Conservation (phyloP, 2,888 invertebrate species). For the Ophion obscuratus region DNA sequence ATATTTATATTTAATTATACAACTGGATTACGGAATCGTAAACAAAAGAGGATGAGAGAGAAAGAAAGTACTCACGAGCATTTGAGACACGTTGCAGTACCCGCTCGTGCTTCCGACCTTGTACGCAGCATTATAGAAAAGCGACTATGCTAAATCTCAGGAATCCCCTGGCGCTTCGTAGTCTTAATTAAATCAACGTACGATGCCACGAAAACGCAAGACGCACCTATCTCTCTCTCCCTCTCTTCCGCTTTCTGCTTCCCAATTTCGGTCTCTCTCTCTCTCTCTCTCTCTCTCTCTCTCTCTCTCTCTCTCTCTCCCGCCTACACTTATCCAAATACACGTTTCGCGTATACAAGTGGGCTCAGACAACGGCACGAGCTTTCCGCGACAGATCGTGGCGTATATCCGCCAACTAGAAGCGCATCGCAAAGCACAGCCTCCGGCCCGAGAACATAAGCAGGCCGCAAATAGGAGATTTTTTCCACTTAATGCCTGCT, state of each 20-base stretch:
- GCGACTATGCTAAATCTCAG: slow-evolving; percentile 63
- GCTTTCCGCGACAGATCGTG: slow-evolving; percentile 26
- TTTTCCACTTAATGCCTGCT: slow-evolving; percentile 51
- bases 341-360: slow-evolving; percentile 15
- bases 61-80: background rate
- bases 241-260: slow-evolving; percentile 7
- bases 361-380: slow-evolving; percentile 19
- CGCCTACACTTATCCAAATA: slow-evolving; percentile 18
- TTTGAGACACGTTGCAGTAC: slow-evolving; percentile 43
- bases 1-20: background rate
- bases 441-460: slow-evolving; percentile 23
- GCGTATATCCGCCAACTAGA: slow-evolving; percentile 19
- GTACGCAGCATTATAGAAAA: slow-evolving; percentile 41
- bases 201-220: slow-evolving; percentile 54
- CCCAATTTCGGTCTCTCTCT: background rate
- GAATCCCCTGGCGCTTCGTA: slow-evolving; percentile 60
- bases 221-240: slow-evolving; percentile 39
- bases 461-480: slow-evolving; percentile 39
- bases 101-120: slow-evolving; percentile 43
- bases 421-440: slow-evolving; percentile 4
- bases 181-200: slow-evolving; percentile 72
- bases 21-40: background rate
- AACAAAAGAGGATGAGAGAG: background rate
- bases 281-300: background rate
- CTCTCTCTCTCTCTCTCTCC: background rate